A percentile compares a stretch with the other conserved stretches of the same genome.
phyloP scores from a whole-genome alignment of 2,113 vertebrate species.

The Apeltes quadracus region DNA sequence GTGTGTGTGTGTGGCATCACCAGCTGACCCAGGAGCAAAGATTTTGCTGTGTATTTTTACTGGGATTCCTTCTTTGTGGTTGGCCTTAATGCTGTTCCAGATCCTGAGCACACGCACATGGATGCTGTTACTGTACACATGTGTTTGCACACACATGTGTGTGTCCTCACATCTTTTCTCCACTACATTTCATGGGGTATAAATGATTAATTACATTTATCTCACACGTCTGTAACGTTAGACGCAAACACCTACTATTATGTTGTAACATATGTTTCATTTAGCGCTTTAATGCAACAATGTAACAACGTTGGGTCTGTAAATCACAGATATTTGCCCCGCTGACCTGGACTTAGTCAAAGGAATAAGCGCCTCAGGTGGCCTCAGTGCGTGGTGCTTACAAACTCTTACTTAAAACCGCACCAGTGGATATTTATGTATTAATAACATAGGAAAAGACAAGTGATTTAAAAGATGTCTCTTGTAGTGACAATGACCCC shows the following conservation, averaged over 20 bases:
- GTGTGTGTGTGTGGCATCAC: constrained; percentile 25
- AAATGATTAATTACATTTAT: not conserved
- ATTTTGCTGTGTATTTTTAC: constrained; percentile 58
- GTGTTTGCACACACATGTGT: constrained; percentile 16
- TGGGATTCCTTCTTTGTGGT: constrained; percentile 62
- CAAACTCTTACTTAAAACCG: not conserved
- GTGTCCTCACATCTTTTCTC: not conserved
- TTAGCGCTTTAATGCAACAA: not conserved
- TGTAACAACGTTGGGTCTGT: not conserved
- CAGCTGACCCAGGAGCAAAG: constrained; percentile 29
- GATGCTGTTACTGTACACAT: constrained; percentile 14
- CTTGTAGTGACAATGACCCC: not conserved
- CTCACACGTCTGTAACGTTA: not conserved
- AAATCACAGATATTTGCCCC: not conserved
- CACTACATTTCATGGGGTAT: not conserved
- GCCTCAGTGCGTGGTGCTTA: not conserved
- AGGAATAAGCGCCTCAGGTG: not conserved
- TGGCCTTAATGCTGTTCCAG: constrained; percentile 34
- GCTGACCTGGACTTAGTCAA: not conserved
- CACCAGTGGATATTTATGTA: not conserved
- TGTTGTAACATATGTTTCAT: not conserved
- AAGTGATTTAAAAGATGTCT: not conserved
- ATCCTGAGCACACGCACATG: constrained; percentile 26
- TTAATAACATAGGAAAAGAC: not conserved
- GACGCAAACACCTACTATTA: not conserved